A percentile compares a stretch with the other conserved stretches of the same genome.
Evolutionary conservation across 1,140 invertebrate genomes (phyloP).

Genomic region (Frieseomelitta varia): DNA sequence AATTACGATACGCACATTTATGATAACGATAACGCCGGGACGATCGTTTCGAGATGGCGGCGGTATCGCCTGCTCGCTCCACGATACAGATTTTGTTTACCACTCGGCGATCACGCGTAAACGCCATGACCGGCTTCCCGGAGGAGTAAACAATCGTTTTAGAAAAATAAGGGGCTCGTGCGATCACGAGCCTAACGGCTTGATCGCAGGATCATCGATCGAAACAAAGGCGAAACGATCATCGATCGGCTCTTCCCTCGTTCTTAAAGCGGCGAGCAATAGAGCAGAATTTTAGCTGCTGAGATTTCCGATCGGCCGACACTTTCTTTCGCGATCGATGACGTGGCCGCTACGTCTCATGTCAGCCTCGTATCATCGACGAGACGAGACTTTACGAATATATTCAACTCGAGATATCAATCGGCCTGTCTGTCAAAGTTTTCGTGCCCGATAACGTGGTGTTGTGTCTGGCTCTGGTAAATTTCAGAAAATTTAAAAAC

Average conservation of each 20-base stretch:
- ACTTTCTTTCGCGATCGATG: constrained; percentile 16
- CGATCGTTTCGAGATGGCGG: constrained; percentile 17
- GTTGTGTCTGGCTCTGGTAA: constrained; percentile 1
- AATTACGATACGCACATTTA: constrained; percentile 31
- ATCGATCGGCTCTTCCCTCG: not conserved
- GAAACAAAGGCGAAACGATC: not conserved
- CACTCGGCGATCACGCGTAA: constrained; percentile 64
- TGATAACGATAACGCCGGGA: constrained; percentile 17
- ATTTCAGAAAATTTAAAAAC: not conserved
- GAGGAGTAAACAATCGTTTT: constrained; percentile 66
- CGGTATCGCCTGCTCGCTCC: constrained; percentile 38
- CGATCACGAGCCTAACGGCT: too few species aligned
- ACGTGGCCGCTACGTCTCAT: constrained; percentile 14
- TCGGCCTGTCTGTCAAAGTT: not conserved
- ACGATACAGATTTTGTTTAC: constrained; percentile 72
- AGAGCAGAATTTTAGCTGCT: not conserved
- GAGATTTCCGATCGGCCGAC: constrained; percentile 4
- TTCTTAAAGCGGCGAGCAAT: not conserved
- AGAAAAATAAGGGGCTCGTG: constrained; percentile 57
- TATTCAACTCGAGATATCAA: constrained; percentile 5
- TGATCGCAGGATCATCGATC: not conserved
- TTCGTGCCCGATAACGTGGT: not conserved
- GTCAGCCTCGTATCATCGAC: not conserved
- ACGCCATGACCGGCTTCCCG: constrained; percentile 60
- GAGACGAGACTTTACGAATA: not conserved